Percentiles rank a stretch among this genome's conserved stretches.
These are phyloP conservation scores for Drosophila eohydei DNA, from an alignment of 2,888 invertebrate species.

Conservation along the genomic window DNA sequence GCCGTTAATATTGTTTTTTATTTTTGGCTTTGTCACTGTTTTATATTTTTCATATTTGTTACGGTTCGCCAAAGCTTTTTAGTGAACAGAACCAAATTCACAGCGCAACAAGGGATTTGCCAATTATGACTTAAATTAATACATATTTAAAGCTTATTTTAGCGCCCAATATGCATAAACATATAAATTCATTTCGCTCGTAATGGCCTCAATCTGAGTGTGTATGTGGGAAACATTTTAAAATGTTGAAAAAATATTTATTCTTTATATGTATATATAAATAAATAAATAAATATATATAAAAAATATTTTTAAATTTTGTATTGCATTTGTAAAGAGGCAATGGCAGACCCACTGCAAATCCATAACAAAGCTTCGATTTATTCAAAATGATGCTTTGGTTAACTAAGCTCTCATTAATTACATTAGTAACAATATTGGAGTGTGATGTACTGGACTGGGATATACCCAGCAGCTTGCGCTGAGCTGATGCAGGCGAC, in stretches of 20 bases:
- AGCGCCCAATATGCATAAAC: constrained; percentile 5
- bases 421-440: no score
- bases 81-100: constrained; percentile 8
- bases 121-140: constrained; percentile 67
- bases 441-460: no score
- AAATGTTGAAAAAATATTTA: neutral
- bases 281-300: no score
- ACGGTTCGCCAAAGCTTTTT: constrained; percentile 30
- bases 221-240: neutral
- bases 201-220: neutral
- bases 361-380: neutral
- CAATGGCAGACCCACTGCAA: neutral
- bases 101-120: constrained; percentile 54
- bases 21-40: neutral
- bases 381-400: no score
- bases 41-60: constrained; percentile 18
- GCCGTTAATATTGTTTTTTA: neutral
- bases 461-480: no score
- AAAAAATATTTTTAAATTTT: neutral
- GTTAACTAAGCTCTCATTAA: no score
- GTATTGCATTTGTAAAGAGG: neutral
- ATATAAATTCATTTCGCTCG: constrained; percentile 3
- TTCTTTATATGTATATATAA: no score
- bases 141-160: constrained; percentile 41
- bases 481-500: no score